phyloP scores from a whole-genome alignment of 2,888 invertebrate species.

The Meiosimyza platycephala region DNA sequence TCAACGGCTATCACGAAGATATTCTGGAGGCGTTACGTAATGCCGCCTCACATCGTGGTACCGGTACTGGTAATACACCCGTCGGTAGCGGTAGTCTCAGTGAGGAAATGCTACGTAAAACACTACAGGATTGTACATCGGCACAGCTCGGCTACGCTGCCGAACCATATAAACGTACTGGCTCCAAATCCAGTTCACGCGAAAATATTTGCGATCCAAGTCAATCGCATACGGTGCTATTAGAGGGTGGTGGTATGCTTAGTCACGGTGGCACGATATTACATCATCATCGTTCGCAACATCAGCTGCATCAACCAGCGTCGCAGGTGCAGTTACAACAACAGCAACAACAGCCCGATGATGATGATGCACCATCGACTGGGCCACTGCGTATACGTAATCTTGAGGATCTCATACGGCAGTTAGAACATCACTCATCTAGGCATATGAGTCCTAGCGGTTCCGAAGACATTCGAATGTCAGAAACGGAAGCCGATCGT shows the following conservation, averaged over 20 bases:
- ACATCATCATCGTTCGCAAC: constrained; percentile 62
- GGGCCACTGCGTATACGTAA: constrained; percentile 91
- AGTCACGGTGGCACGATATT: constrained; percentile 65
- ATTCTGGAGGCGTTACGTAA: constrained; percentile 89
- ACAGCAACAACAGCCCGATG: constrained; percentile 69
- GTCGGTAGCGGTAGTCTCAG: constrained; percentile 76
- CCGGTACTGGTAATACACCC: constrained; percentile 72
- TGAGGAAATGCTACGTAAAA: constrained; percentile 77
- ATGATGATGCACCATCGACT: constrained; percentile 81
- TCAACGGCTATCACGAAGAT: constrained; percentile 93
- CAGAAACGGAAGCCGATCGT: constrained; percentile 89
- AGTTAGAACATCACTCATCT: constrained; percentile 86
- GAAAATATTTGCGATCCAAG: constrained; percentile 82
- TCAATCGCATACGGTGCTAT: constrained; percentile 71
- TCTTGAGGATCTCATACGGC: constrained; percentile 89
- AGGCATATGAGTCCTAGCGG: constrained; percentile 92
- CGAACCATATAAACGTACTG: constrained; percentile 71
- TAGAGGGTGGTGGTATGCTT: constrained; percentile 64
- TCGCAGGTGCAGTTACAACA: constrained; percentile 67
- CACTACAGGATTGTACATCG: constrained; percentile 73
- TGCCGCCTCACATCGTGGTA: constrained; percentile 79
- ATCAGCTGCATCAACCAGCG: constrained; percentile 64
- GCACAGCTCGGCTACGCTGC: constrained; percentile 70
- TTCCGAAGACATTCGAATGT: constrained; percentile 85
- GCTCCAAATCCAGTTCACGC: constrained; percentile 72